A percentile compares a stretch with the other conserved stretches of the same genome.
Conservation (phyloP, 2,797 vertebrate species). For the Onychomys arenicola region DNA sequence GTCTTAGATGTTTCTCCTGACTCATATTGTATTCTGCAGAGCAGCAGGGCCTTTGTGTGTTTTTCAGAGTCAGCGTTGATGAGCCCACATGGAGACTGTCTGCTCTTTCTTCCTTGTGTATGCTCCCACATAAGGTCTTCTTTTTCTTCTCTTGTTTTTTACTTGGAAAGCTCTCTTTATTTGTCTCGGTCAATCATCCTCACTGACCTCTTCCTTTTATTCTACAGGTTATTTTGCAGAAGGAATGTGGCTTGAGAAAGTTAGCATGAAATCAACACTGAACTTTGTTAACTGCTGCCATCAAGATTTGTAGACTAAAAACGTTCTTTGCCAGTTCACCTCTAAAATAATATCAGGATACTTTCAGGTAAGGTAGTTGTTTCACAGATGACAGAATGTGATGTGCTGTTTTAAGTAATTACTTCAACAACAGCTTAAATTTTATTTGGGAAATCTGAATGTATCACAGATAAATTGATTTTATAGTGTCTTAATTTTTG, state of each 20-base stretch:
- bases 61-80: not conserved
- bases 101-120: not conserved
- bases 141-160: not conserved
- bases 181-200: not conserved
- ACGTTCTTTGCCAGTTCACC: not conserved
- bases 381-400: conserved; percentile 47
- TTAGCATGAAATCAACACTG: conserved; percentile 43
- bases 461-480: conserved; percentile 7
- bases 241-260: conserved; percentile 48
- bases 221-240: conserved; percentile 15
- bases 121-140: not conserved
- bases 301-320: conserved; percentile 49
- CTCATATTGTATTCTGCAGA: not conserved
- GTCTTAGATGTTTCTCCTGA: not conserved
- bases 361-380: conserved; percentile 64
- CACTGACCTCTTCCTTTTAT: not conserved
- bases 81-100: not conserved
- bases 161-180: not conserved
- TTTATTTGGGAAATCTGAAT: not conserved
- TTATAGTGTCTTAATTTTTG: conserved; percentile 58
- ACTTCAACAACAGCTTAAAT: conserved; percentile 22
- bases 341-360: conserved; percentile 43
- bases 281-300: conserved; percentile 50
- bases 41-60: not conserved
- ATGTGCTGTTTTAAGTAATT: conserved; percentile 24